Evolutionary conservation across 1,140 invertebrate species (phyloP).

Genomic region (Orussus abietinus): DNA sequence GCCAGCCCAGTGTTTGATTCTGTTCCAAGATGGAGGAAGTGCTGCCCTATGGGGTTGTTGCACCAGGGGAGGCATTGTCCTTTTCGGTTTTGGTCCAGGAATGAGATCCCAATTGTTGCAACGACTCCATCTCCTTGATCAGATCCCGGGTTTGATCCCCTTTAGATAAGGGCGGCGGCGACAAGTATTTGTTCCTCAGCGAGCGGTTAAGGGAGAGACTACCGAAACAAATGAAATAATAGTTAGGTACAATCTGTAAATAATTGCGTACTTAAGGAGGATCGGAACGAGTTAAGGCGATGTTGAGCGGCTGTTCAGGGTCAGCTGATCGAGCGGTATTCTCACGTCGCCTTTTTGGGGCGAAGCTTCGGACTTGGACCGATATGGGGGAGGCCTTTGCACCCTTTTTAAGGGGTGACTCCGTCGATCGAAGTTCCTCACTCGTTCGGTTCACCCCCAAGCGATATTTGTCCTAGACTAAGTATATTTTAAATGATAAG

Average conservation of each 20-base stretch:
- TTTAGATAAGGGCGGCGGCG: slow-evolving; percentile 2
- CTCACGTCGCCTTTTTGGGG: too few species aligned
- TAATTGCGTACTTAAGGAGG: slow-evolving; percentile 17
- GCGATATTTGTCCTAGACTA: slow-evolving; percentile 35
- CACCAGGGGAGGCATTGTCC: too few species aligned
- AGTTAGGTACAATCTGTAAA: slow-evolving; percentile 28
- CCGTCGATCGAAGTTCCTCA: too few species aligned
- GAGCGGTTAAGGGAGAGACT: slow-evolving; percentile 5
- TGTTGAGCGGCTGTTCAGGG: slow-evolving; percentile 6
- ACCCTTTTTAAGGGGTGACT: too few species aligned
- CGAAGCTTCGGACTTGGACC: too few species aligned
- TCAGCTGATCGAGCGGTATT: background rate
- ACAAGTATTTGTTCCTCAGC: slow-evolving; percentile 22
- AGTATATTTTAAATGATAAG: slow-evolving; percentile 36
- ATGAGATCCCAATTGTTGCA: slow-evolving; percentile 12
- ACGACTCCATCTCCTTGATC: slow-evolving; percentile 7
- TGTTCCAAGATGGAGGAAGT: too few species aligned
- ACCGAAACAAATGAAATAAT: slow-evolving; percentile 15
- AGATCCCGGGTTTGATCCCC: slow-evolving; percentile 10
- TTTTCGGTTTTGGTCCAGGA: too few species aligned
- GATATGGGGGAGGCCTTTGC: too few species aligned
- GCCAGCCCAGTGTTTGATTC: too few species aligned
- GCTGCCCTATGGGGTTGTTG: too few species aligned
- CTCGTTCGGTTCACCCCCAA: slow-evolving; percentile 19
- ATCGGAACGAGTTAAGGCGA: slow-evolving; percentile 17